These are phyloP conservation scores for Didymodactylos carnosus DNA, from an alignment of 2,888 invertebrate species.

Conservation along the genomic window DNA sequence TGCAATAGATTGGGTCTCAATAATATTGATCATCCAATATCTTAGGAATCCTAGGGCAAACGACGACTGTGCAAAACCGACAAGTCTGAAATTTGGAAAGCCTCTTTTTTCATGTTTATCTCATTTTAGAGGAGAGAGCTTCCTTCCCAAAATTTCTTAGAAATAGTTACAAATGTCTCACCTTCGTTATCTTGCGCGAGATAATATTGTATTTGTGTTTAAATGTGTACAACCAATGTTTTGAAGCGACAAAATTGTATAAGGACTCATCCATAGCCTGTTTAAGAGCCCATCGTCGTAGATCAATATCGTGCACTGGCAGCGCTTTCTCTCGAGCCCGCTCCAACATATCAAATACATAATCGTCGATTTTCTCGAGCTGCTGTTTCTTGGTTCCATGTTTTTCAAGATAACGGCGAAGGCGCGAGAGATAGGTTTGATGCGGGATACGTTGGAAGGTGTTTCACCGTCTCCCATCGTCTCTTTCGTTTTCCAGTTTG, in stretches of 20 bases:
- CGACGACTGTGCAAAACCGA: not conserved
- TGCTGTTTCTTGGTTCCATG: not conserved
- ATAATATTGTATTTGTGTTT: not conserved
- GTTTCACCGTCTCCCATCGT: not conserved
- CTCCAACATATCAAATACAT: not conserved
- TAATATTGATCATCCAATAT: no score
- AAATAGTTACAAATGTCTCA: not conserved
- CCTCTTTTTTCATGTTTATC: not conserved
- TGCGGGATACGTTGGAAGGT: not conserved
- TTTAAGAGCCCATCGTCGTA: not conserved
- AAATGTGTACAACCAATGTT: not conserved
- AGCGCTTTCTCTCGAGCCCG: not conserved
- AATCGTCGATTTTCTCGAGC: not conserved
- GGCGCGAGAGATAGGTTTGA: not conserved
- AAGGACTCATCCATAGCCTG: not conserved
- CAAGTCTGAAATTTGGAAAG: not conserved
- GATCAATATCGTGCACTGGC: not conserved
- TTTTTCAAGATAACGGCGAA: not conserved
- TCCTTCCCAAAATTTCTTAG: not conserved
- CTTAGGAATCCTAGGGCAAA: no score
- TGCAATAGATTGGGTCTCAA: no score
- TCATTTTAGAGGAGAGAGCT: not conserved
- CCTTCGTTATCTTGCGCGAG: not conserved
- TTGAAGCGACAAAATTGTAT: not conserved
- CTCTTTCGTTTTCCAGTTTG: not conserved